Percentiles rank a stretch among this genome's conserved stretches.
These are phyloP conservation scores for Spodoptera litura DNA, from an alignment of 1,140 invertebrate genomes.

Conservation along the genomic window DNA sequence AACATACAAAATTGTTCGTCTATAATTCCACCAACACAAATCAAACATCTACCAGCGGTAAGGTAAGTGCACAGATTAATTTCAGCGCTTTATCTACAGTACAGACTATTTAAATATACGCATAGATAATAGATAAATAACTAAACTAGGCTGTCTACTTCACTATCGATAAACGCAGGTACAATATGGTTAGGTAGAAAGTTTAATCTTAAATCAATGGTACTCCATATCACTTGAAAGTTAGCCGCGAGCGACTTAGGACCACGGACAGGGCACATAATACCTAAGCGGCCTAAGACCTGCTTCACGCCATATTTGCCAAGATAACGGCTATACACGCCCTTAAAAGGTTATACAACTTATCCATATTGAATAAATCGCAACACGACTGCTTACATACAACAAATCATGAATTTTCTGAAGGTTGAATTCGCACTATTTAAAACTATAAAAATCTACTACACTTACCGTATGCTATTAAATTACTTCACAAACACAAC, in stretches of 20 bases:
- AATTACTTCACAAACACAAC: slow-evolving; percentile 47
- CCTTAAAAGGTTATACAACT: slow-evolving; percentile 59
- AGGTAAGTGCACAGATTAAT: background rate
- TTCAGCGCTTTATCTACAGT: background rate
- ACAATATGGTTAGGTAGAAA: slow-evolving; percentile 35
- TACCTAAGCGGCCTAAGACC: slow-evolving; percentile 56
- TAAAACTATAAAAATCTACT: slow-evolving; percentile 37
- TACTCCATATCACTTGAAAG: slow-evolving; percentile 63
- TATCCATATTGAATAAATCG: slow-evolving; percentile 53
- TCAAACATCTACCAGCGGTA: too few species aligned
- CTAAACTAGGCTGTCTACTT: too few species aligned
- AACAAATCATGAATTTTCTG: slow-evolving; percentile 40
- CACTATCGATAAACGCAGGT: background rate
- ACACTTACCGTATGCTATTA: slow-evolving; percentile 51
- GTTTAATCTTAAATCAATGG: slow-evolving; percentile 41
- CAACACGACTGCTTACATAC: slow-evolving; percentile 29
- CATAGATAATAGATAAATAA: too few species aligned
- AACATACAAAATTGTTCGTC: too few species aligned
- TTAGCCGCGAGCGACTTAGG: slow-evolving; percentile 56
- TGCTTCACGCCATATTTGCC: slow-evolving; percentile 58
- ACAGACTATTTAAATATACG: too few species aligned
- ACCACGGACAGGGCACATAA: slow-evolving; percentile 48
- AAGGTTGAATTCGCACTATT: slow-evolving; percentile 52
- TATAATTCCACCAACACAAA: too few species aligned
- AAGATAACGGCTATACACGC: slow-evolving; percentile 67